Evolutionary conservation across 2,797 vertebrate species (phyloP).

Genomic region (Austrolebias charrua): DNA sequence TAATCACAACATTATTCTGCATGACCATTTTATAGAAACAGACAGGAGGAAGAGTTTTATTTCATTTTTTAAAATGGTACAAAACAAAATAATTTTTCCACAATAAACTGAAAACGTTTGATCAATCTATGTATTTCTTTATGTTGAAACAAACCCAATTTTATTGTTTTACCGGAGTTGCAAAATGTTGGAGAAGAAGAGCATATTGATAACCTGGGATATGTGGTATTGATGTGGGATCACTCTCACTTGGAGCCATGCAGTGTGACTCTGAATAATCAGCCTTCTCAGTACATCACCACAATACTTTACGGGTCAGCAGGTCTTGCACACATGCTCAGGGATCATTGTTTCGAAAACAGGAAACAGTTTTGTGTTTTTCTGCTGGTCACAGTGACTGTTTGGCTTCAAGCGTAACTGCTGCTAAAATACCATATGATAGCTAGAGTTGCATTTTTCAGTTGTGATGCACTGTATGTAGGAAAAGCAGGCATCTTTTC

Average conservation of each 20-base stretch:
- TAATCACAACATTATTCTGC: no score
- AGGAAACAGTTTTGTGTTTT: slow-evolving; percentile 43
- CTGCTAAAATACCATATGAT: background rate
- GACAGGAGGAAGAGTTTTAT: background rate
- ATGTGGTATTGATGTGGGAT: slow-evolving; percentile 67
- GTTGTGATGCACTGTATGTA: background rate
- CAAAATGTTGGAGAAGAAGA: slow-evolving; percentile 34
- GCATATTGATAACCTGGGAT: slow-evolving; percentile 60
- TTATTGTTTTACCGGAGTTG: slow-evolving; percentile 26
- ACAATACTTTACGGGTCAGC: slow-evolving; percentile 45
- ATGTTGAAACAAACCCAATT: slow-evolving; percentile 22
- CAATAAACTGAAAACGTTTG: slow-evolving; percentile 5
- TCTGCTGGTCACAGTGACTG: slow-evolving; percentile 25
- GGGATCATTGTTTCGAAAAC: slow-evolving; percentile 38
- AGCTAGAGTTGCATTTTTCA: background rate
- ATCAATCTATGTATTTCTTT: slow-evolving; percentile 18
- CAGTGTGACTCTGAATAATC: slow-evolving; percentile 71
- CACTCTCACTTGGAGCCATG: slow-evolving; percentile 63
- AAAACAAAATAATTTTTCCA: background rate
- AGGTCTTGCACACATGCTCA: slow-evolving; percentile 32
- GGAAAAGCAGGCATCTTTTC: no score
- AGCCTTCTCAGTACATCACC: slow-evolving; percentile 39
- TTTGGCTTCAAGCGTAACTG: slow-evolving; percentile 10
- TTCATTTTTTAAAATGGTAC: no score
- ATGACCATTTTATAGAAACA: background rate